phyloP scores from a whole-genome alignment of 2,113 vertebrate genomes.

The Phalacrocorax brasilianus region DNA sequence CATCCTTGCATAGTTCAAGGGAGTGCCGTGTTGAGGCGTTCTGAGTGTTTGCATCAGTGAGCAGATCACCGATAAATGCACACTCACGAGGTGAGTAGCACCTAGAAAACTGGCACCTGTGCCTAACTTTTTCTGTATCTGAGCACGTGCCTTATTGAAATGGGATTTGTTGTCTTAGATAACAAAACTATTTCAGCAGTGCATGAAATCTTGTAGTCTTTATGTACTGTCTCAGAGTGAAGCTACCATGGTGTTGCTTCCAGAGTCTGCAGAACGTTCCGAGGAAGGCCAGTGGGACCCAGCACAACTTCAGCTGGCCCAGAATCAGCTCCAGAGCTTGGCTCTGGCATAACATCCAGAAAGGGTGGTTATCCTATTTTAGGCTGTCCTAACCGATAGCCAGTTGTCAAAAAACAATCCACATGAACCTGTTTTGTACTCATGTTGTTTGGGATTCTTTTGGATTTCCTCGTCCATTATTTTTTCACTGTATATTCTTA shows the following conservation, averaged over 20 bases:
- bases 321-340: not conserved
- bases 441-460: not conserved
- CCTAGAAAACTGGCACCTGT: not conserved
- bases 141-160: not conserved
- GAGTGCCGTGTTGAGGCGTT: not conserved
- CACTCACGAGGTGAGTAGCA: not conserved
- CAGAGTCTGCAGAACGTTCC: not conserved
- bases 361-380: not conserved
- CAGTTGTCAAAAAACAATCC: not conserved
- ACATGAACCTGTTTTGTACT: not conserved
- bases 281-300: not conserved
- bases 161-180: not conserved
- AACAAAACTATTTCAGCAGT: not conserved
- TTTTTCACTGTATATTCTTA: not conserved
- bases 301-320: not conserved
- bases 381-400: not conserved
- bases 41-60: not conserved
- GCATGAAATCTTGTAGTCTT: not conserved
- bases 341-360: not conserved
- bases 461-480: not conserved
- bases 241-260: not conserved
- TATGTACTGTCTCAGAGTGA: not conserved
- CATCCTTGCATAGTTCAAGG: not conserved
- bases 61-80: not conserved
- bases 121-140: not conserved